Conservation (phyloP, 2,113 vertebrate genomes). For the Coturnix japonica region DNA sequence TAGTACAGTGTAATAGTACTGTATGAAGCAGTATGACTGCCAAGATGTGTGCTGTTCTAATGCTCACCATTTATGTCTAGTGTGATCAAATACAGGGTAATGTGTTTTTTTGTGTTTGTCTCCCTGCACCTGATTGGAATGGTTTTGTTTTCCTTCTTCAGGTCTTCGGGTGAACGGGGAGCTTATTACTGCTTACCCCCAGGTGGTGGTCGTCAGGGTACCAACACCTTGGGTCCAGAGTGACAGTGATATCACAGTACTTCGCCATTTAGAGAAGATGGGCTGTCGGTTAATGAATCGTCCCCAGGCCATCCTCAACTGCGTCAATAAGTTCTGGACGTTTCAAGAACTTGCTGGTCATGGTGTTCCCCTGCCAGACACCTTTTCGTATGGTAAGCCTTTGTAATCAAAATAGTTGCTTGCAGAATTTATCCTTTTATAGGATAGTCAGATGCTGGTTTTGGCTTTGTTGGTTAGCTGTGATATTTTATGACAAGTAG, state of each 20-base stretch:
- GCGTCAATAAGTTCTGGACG: slow-evolving; percentile 86
- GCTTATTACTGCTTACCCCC: slow-evolving; percentile 80
- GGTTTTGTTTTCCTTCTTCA: slow-evolving; percentile 25
- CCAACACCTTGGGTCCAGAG: slow-evolving; percentile 86
- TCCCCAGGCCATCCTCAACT: slow-evolving; percentile 85
- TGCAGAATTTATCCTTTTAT: not conserved
- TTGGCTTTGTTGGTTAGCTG: not conserved
- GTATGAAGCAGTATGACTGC: not conserved
- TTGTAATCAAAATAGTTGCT: not conserved
- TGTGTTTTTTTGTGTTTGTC: not conserved
- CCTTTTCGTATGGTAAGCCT: slow-evolving; percentile 83
- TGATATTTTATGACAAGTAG: not conserved
- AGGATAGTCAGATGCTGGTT: not conserved
- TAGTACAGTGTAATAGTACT: not conserved
- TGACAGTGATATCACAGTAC: slow-evolving; percentile 84
- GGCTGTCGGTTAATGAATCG: slow-evolving; percentile 84
- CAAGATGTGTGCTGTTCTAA: not conserved
- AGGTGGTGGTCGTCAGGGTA: slow-evolving; percentile 84
- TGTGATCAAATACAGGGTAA: not conserved
- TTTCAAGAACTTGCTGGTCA: slow-evolving; percentile 86
- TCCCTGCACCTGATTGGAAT: not conserved
- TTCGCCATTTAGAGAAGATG: slow-evolving; percentile 86
- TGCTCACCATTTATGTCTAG: not conserved
- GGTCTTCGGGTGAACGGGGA: slow-evolving; percentile 84
- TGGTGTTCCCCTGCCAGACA: slow-evolving; percentile 84